Evolutionary conservation across 2,113 vertebrate species (phyloP).

Genomic region (Entomyzon cyanotis): DNA sequence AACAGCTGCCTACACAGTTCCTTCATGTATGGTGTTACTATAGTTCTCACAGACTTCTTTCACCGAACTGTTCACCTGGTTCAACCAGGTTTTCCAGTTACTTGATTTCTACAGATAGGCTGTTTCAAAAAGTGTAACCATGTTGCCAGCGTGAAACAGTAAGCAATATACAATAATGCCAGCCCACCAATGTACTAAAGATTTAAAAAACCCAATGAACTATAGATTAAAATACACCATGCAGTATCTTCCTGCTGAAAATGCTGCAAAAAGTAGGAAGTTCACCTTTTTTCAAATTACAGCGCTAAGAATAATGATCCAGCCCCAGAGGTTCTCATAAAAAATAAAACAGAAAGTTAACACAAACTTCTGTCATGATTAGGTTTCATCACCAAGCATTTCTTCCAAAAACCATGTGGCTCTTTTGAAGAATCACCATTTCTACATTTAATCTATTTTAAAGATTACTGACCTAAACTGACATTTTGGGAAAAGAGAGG

Average conservation of each 20-base stretch:
- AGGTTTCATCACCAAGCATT: neutral
- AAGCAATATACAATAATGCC: neutral
- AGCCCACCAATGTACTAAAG: accelerated
- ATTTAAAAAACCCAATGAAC: neutral
- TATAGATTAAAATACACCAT: neutral
- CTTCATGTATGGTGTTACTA: neutral
- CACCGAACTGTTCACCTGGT: neutral
- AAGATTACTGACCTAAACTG: neutral
- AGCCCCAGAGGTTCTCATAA: neutral
- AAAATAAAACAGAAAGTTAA: neutral
- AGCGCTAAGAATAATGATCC: neutral
- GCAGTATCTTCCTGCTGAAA: neutral
- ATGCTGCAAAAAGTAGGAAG: neutral
- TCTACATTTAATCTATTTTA: neutral
- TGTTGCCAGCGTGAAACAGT: neutral
- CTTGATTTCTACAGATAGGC: neutral
- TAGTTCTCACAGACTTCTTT: accelerated
- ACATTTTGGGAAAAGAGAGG: neutral
- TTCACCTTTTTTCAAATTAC: neutral
- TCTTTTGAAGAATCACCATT: neutral
- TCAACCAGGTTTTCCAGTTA: neutral
- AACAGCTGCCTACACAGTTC: neutral
- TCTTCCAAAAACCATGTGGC: neutral
- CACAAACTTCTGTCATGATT: neutral
- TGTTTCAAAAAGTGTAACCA: neutral